phyloP scores from a whole-genome alignment of 2,797 vertebrate genomes.

The Tarsius wallacei region DNA sequence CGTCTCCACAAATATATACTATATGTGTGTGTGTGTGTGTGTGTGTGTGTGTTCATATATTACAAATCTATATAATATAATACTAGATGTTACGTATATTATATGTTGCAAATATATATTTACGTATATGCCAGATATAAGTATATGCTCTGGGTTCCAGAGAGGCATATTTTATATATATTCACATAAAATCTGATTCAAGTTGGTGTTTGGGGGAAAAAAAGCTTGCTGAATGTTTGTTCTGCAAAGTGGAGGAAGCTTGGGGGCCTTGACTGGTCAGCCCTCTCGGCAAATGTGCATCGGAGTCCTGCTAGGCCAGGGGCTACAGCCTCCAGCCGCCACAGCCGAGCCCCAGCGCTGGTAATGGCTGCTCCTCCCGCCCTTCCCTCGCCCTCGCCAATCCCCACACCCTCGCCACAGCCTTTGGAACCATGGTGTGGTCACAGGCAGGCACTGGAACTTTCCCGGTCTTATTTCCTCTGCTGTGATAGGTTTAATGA shows the following conservation, averaged over 20 bases:
- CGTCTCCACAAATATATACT: neutral
- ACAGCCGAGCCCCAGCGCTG: neutral
- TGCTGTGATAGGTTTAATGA: too few species aligned
- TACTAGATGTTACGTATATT: too few species aligned
- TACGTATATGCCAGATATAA: too few species aligned
- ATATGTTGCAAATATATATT: too few species aligned
- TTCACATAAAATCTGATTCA: neutral
- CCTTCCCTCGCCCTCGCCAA: neutral
- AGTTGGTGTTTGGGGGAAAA: neutral
- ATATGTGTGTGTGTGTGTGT: too few species aligned
- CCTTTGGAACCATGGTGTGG: neutral
- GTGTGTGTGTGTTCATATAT: too few species aligned
- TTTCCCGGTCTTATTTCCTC: neutral
- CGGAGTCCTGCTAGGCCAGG: neutral
- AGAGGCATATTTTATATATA: too few species aligned
- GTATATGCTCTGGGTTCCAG: too few species aligned
- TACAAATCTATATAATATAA: too few species aligned
- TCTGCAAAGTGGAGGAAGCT: neutral
- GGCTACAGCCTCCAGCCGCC: neutral
- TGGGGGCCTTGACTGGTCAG: neutral
- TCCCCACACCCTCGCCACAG: neutral
- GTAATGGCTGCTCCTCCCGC: neutral
- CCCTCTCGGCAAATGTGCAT: rapidly evolving
- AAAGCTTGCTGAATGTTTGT: neutral
- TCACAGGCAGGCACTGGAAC: neutral